Base-by-base conservation (phyloP, 2,888 invertebrate genomes). In the Raillietiella orientalis region DNA sequence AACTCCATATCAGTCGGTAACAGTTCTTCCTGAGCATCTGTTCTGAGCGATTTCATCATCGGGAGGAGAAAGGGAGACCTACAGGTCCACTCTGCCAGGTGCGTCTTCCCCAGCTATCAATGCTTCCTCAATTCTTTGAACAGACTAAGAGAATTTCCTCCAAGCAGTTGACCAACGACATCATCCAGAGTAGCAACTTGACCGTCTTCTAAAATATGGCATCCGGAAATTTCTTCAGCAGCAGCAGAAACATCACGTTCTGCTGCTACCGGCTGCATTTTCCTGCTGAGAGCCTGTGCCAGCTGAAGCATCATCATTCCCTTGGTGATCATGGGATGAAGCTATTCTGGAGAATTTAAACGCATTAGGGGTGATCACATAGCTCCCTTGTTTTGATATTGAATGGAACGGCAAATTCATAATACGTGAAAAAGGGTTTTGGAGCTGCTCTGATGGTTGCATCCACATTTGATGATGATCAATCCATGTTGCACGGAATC, bases 401-500 rank as follows among this genome's bases (percentile, higher is more conserved):
- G n/a, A n/a, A n/a, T n/a, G n/a, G n/a, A n/a, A 35, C 8, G 66
- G 66, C 32, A 63, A 58, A 40, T 71, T 70, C 14, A 71, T 66
- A 31, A 70, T 62, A 21, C 70, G 52, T 2, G 71, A 60, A 25
- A 75, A 47, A 1, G 67, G 74, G 70, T 37, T 71, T 71, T 27
- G 75, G 45, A 3, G 64, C 60, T 11, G 67, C 61, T 38, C 72
- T 72, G 3, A 72, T 55, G 0, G 74, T 72, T 8, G 57, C 55
- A 2, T 66, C 58, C 44, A 70, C 63, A 38, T 64, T 60, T 2
- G 72, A 67, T 38, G 66, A 67, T 2, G 70, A 67, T 28, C 74
- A 47, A 47, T 75, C 74, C 30, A 74, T 50, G 38, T 60, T 63
- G 42, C 71, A 69, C 0, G 69, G 61, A 32, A 72, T 60, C 37